Evolutionary conservation across 1,140 invertebrate genomes (phyloP).

Genomic region (Trinorchestia longiramus): DNA sequence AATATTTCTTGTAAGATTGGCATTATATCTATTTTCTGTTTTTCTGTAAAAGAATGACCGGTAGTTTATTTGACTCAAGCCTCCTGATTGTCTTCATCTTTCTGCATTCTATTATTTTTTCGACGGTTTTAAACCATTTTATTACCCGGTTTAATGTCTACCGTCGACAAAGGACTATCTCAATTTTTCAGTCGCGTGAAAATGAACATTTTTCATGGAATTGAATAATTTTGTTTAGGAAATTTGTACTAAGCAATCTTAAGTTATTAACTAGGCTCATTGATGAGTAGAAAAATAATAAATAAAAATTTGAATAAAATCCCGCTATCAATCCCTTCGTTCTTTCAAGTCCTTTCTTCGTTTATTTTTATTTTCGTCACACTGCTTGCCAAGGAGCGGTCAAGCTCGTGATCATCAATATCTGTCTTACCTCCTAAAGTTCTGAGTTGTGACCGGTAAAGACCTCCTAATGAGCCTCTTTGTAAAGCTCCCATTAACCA

Average conservation of each 20-base stretch:
- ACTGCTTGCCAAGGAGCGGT: neutral
- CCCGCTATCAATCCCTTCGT: neutral
- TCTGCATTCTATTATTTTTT: too few species aligned
- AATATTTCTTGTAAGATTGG: too few species aligned
- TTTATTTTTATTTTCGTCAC: neutral
- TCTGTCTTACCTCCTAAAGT: conserved; percentile 13
- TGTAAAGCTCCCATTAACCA: conserved; percentile 17
- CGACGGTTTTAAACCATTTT: too few species aligned
- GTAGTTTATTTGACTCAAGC: too few species aligned
- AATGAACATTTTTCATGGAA: neutral
- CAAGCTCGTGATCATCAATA: neutral
- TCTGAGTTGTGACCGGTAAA: conserved; percentile 42
- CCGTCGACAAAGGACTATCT: too few species aligned
- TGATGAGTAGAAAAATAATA: neutral
- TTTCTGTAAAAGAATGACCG: too few species aligned
- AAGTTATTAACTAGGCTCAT: neutral
- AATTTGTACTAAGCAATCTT: neutral
- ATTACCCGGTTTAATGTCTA: too few species aligned
- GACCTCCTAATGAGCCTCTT: conserved; percentile 28
- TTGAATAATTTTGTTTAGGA: neutral
- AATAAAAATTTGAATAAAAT: neutral
- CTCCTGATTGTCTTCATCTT: too few species aligned
- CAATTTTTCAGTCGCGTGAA: too few species aligned
- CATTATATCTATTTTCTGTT: too few species aligned
- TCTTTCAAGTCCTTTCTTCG: neutral